Conservation (phyloP, 2,797 vertebrate genomes). For the Artibeus lituratus region DNA sequence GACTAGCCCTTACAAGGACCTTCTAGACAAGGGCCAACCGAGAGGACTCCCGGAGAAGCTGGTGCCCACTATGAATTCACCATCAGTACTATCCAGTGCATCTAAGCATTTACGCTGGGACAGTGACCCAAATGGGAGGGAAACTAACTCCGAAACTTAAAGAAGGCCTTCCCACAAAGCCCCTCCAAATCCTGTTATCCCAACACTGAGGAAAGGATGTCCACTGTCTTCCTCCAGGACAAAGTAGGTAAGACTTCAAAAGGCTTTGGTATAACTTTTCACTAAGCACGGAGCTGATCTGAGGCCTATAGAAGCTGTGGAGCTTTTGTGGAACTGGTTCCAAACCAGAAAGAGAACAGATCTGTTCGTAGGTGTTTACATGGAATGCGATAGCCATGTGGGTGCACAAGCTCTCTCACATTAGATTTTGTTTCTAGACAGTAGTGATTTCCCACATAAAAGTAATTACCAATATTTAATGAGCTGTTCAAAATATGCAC, state of each 20-base stretch:
- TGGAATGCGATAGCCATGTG: background rate
- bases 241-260: background rate
- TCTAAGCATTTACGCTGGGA: background rate
- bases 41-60: background rate
- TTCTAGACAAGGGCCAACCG: background rate
- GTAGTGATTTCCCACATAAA: background rate
- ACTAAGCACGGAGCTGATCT: background rate
- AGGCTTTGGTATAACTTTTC: background rate
- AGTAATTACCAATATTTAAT: background rate
- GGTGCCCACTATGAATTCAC: background rate
- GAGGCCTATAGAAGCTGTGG: background rate
- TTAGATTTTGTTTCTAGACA: background rate
- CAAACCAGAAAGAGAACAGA: background rate
- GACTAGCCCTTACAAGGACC: background rate
- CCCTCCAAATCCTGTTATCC: background rate
- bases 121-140: background rate
- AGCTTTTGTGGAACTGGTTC: background rate
- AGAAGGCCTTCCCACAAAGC: background rate
- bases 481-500: background rate
- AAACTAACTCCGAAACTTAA: background rate
- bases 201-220: background rate
- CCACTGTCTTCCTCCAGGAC: background rate
- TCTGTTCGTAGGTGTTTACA: background rate
- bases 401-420: background rate
- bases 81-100: background rate